These are phyloP conservation scores for Callimorpha dominula DNA, from an alignment of 2,888 invertebrate genomes.

Conservation along the genomic window DNA sequence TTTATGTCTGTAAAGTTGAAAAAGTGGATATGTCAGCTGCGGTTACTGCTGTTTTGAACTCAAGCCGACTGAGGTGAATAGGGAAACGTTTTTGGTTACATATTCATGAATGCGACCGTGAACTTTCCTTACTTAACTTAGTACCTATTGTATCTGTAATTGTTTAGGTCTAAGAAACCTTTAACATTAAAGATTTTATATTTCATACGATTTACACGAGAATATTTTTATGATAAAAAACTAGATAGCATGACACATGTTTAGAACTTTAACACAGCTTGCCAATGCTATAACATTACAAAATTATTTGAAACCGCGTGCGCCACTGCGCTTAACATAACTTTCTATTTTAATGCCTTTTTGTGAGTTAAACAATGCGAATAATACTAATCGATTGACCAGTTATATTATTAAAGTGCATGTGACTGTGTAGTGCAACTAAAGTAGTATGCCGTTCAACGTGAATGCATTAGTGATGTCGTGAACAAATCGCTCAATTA, in stretches of 20 bases:
- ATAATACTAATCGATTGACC: slow-evolving; percentile 36
- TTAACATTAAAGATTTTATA: slow-evolving; percentile 14
- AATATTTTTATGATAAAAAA: background rate
- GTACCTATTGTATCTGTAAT: slow-evolving; percentile 18
- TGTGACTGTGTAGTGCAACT: slow-evolving; percentile 8
- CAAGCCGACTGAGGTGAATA: background rate
- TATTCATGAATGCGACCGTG: slow-evolving; percentile 51
- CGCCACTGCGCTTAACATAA: slow-evolving; percentile 40
- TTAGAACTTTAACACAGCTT: background rate
- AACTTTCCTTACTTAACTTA: slow-evolving; percentile 45
- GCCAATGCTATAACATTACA: slow-evolving; percentile 26
- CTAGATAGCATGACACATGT: background rate
- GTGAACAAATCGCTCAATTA: slow-evolving; percentile 48
- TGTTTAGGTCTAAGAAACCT: slow-evolving; percentile 26
- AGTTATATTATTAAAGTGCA: slow-evolving; percentile 20
- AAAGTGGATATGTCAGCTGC: slow-evolving; percentile 3
- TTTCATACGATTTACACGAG: slow-evolving; percentile 1
- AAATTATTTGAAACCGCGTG: slow-evolving; percentile 36
- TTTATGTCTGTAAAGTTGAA: slow-evolving; percentile 20
- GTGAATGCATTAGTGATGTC: slow-evolving; percentile 22
- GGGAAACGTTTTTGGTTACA: background rate
- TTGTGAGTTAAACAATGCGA: slow-evolving; percentile 33
- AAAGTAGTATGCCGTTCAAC: slow-evolving; percentile 9
- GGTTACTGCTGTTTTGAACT: background rate
- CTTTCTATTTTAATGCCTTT: slow-evolving; percentile 47